Conservation (phyloP, 2,888 invertebrate genomes). For the Dione juno region DNA sequence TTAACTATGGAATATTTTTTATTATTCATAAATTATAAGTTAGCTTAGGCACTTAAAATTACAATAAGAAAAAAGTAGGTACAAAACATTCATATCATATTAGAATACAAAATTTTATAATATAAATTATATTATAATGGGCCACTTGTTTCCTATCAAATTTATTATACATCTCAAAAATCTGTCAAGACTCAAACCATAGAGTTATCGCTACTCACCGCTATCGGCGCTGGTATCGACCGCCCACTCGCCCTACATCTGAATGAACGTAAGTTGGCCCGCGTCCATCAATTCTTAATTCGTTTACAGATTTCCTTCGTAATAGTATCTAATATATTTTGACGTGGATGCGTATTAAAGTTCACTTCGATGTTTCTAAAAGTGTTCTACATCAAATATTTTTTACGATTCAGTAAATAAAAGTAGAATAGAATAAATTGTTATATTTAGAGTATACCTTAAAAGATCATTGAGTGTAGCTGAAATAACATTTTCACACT, state of each 20-base stretch:
- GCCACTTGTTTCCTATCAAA: too few relatives aligned
- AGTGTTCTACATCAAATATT: background rate
- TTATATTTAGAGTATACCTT: background rate
- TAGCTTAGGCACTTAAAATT: too few relatives aligned
- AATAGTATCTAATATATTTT: conserved; percentile 35
- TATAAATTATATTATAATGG: too few relatives aligned
- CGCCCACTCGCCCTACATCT: conserved; percentile 49
- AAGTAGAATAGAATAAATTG: background rate
- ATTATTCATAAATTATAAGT: too few relatives aligned
- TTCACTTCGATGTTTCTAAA: conserved; percentile 20
- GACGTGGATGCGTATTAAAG: conserved; percentile 17
- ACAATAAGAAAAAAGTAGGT: too few relatives aligned
- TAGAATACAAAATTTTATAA: too few relatives aligned
- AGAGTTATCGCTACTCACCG: conserved; percentile 72
- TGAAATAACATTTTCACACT: too few relatives aligned
- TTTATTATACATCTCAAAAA: background rate
- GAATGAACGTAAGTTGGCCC: conserved; percentile 57
- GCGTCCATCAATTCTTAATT: conserved; percentile 48
- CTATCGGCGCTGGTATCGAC: conserved; percentile 60
- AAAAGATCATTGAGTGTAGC: background rate
- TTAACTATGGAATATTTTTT: too few relatives aligned
- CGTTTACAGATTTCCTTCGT: conserved; percentile 46
- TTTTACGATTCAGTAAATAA: background rate
- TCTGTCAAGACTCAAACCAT: conserved; percentile 47
- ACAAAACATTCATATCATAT: too few relatives aligned